Evolutionary conservation across 2,113 vertebrate species (phyloP).

Genomic region (Dasyprocta punctata): DNA sequence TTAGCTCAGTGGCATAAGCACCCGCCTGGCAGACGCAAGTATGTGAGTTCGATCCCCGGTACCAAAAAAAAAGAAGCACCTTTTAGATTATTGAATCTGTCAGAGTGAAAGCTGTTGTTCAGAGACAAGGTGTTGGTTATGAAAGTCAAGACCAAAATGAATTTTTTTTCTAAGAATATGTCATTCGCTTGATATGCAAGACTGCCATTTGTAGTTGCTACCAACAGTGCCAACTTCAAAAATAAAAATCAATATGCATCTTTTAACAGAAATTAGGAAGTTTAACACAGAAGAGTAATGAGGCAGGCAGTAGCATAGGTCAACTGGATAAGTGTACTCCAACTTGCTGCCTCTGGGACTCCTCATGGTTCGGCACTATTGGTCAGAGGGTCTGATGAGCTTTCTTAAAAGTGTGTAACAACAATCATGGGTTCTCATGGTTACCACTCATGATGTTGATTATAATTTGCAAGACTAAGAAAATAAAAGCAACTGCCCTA

Average conservation of each 20-base stretch:
- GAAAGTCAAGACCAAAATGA: slow-evolving; percentile 1
- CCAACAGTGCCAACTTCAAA: background rate
- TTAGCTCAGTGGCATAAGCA: too few species aligned
- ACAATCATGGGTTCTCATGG: background rate
- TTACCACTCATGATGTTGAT: background rate
- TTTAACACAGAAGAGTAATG: background rate
- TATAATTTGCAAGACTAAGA: slow-evolving; percentile 25
- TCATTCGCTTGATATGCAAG: slow-evolving; percentile 3
- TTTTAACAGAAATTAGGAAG: background rate
- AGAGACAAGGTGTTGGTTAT: background rate
- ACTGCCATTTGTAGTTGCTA: slow-evolving; percentile 23
- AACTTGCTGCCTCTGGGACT: background rate
- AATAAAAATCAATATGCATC: background rate
- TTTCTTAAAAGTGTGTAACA: background rate
- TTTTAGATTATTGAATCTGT: background rate
- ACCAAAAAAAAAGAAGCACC: background rate
- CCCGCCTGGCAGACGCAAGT: too few species aligned
- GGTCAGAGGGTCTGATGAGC: background rate
- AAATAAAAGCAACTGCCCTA: slow-evolving; percentile 7
- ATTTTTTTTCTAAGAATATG: background rate
- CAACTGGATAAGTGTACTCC: background rate
- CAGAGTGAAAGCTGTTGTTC: background rate
- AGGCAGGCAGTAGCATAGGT: background rate
- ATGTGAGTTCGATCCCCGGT: too few species aligned
- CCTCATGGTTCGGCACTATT: background rate